A percentile compares a stretch with the other conserved stretches of the same genome.
These are phyloP conservation scores for Philonicus albiceps DNA, from an alignment of 2,888 invertebrate genomes.

Conservation along the genomic window DNA sequence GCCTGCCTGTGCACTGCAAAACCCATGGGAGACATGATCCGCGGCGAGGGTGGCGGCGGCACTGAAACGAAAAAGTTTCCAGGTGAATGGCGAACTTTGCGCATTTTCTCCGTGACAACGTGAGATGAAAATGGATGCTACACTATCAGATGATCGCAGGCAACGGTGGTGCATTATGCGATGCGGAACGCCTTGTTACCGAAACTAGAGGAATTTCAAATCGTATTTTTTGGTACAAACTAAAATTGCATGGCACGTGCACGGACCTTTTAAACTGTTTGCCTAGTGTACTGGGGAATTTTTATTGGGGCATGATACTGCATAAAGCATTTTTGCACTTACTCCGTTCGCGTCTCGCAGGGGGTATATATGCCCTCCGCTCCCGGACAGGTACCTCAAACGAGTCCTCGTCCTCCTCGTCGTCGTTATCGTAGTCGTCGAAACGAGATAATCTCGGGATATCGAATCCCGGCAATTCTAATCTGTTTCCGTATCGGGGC, in stretches of 20 bases:
- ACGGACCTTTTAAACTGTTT: neutral
- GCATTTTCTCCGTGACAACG: neutral
- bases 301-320: neutral
- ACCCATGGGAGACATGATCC: slow-evolving; percentile 75
- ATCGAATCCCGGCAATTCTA: slow-evolving; percentile 56
- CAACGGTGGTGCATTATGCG: neutral
- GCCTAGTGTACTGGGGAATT: neutral
- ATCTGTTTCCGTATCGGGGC: slow-evolving; percentile 56
- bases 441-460: slow-evolving; percentile 35
- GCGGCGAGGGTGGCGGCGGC: slow-evolving; percentile 65
- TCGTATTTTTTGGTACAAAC: neutral
- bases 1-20: slow-evolving; percentile 69
- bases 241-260: neutral
- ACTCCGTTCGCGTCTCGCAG: slow-evolving; percentile 13
- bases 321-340: neutral
- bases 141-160: neutral
- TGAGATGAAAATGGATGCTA: neutral
- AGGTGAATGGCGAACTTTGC: slow-evolving; percentile 1
- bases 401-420: slow-evolving; percentile 56
- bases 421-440: slow-evolving; percentile 54
- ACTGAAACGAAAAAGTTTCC: slow-evolving; percentile 33
- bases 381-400: slow-evolving; percentile 53
- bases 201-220: neutral
- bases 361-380: slow-evolving; percentile 46
- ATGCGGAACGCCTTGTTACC: neutral